phyloP scores from a whole-genome alignment of 2,888 invertebrate species.

The Gymnosoma rotundatum region DNA sequence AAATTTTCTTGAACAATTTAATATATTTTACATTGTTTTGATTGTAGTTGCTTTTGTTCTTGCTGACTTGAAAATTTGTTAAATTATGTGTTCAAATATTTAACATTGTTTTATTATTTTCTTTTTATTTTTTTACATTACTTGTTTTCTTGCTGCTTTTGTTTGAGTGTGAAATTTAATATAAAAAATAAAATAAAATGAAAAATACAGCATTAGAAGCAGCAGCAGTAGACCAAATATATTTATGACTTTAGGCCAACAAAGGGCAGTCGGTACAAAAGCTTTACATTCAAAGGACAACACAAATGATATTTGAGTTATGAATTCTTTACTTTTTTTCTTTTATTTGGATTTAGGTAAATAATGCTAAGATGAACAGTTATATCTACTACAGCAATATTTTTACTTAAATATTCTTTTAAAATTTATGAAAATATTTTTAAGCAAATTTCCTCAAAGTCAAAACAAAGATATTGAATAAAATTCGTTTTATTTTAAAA shows the following conservation, averaged over 20 bases:
- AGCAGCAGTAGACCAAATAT: conserved; percentile 25
- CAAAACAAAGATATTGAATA: too few species aligned
- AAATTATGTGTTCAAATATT: conserved; percentile 68
- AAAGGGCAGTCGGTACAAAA: conserved; percentile 67
- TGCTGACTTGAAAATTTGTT: conserved; percentile 67
- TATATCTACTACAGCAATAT: too few species aligned
- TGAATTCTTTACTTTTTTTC: too few species aligned
- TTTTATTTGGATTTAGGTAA: too few species aligned
- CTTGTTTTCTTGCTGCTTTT: conserved; percentile 34
- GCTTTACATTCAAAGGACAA: too few species aligned
- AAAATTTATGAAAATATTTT: conserved; percentile 47
- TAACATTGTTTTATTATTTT: conserved; percentile 48
- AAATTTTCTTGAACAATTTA: conserved; percentile 43
- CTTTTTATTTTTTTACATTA: conserved; percentile 44
- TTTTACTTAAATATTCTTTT: neutral
- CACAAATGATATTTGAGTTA: too few species aligned
- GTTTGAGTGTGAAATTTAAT: conserved; percentile 68
- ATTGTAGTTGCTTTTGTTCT: conserved; percentile 11
- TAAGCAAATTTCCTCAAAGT: too few species aligned
- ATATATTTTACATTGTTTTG: conserved; percentile 48
- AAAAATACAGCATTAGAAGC: conserved; percentile 19
- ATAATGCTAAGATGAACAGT: too few species aligned
- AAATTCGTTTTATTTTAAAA: too few species aligned
- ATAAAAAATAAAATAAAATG: conserved; percentile 47
- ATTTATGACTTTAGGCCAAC: conserved; percentile 67